Percentiles rank a stretch among this genome's conserved stretches.
phyloP scores from a whole-genome alignment of 2,888 invertebrate genomes.

The Scaeva pyrastri region DNA sequence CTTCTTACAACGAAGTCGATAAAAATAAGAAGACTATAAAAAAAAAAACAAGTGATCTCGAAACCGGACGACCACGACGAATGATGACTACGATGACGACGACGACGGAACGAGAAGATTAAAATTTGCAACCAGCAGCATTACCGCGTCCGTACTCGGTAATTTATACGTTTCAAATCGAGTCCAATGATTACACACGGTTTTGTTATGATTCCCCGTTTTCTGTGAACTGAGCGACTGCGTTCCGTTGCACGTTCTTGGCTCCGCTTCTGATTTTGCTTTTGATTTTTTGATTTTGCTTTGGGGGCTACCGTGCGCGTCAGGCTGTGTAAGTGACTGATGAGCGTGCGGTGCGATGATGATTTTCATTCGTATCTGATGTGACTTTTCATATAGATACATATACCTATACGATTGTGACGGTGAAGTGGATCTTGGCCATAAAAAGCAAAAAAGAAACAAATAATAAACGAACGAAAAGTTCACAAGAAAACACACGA shows the following conservation, averaged over 20 bases:
- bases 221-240: background rate
- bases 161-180: constrained; percentile 38
- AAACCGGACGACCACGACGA: constrained; percentile 43
- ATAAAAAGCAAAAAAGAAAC: constrained; percentile 5
- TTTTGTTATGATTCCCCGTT: constrained; percentile 46
- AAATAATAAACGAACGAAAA: constrained; percentile 9
- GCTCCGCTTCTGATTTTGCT: no score
- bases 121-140: constrained; percentile 61
- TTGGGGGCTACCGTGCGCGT: constrained; percentile 20
- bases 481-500: background rate
- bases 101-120: constrained; percentile 11
- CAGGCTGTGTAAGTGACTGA: constrained; percentile 3
- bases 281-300: no score
- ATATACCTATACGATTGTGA: constrained; percentile 5
- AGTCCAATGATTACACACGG: constrained; percentile 26
- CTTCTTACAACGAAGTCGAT: constrained; percentile 17
- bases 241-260: background rate
- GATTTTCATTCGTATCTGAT: constrained; percentile 14
- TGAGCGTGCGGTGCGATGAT: constrained; percentile 12
- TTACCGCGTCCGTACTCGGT: constrained; percentile 30
- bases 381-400: background rate
- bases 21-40: constrained; percentile 18
- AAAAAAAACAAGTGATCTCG: constrained; percentile 32
- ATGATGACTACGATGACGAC: no score
- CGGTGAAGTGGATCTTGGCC: background rate